phyloP scores from a whole-genome alignment of 2,888 invertebrate genomes.

The Drosophila mayaguana region DNA sequence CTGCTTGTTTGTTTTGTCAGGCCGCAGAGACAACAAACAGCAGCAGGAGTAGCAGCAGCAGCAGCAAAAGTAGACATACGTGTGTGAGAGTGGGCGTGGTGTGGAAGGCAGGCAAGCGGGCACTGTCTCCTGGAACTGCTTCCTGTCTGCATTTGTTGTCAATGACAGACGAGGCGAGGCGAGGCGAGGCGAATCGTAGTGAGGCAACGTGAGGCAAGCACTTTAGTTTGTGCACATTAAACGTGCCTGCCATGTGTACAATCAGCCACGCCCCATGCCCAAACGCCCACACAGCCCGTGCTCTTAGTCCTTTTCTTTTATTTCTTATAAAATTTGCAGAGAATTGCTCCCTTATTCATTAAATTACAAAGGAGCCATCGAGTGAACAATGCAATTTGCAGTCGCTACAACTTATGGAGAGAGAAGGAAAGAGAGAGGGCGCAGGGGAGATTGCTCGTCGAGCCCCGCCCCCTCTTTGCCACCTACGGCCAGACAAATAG shows the following conservation, averaged over 20 bases:
- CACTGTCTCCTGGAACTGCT: constrained; percentile 21
- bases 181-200: neutral
- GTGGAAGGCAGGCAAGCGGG: neutral
- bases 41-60: constrained; percentile 21
- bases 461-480: neutral
- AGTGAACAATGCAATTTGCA: constrained; percentile 65
- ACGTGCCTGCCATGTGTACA: constrained; percentile 35
- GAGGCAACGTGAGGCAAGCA: constrained; percentile 37
- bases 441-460: neutral
- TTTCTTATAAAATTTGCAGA: constrained; percentile 58
- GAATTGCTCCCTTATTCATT: constrained; percentile 67
- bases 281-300: neutral
- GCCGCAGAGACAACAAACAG: constrained; percentile 60
- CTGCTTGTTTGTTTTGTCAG: constrained; percentile 55
- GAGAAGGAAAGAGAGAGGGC: neutral
- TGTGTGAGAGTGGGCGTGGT: neutral
- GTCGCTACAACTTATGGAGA: neutral
- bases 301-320: neutral
- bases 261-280: constrained; percentile 1
- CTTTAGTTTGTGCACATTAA: constrained; percentile 61
- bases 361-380: constrained; percentile 55
- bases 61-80: neutral
- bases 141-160: constrained; percentile 56
- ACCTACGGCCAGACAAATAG: neutral
- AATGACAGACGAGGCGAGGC: constrained; percentile 40